Evolutionary conservation across 1,140 invertebrate genomes (phyloP).

Genomic region (Lerema accius): DNA sequence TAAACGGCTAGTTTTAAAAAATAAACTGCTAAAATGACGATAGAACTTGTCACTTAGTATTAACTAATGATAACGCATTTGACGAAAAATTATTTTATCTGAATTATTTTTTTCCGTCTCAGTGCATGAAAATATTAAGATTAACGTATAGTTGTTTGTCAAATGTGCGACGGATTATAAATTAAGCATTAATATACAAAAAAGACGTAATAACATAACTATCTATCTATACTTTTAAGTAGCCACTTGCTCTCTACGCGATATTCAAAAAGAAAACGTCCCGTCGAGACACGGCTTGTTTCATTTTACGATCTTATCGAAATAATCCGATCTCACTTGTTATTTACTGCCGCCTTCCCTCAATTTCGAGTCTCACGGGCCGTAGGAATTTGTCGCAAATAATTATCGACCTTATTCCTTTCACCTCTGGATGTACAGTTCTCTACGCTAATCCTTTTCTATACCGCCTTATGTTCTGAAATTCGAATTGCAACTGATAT

Average conservation of each 20-base stretch:
- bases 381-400: conserved; percentile 35
- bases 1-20: no score
- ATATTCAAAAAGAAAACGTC: conserved; percentile 75
- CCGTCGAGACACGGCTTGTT: conserved; percentile 70
- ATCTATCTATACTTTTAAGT: conserved; percentile 28
- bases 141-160: no score
- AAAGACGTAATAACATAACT: conserved; percentile 2
- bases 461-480: conserved; percentile 52
- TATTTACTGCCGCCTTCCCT: conserved; percentile 78
- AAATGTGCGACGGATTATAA: no score
- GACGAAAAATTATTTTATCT: no score
- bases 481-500: conserved; percentile 41
- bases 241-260: conserved; percentile 50
- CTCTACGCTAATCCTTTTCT: conserved; percentile 47
- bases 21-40: no score
- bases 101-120: no score
- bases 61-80: no score
- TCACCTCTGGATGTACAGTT: conserved; percentile 50
- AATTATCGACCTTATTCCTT: conserved; percentile 59
- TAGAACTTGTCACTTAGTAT: no score
- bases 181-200: no score
- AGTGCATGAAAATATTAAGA: no score
- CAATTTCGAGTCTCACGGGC: conserved; percentile 60
- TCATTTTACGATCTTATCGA: conserved; percentile 82
- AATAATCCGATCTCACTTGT: conserved; percentile 80